Conservation (phyloP, 2,797 vertebrate genomes). For the Urophycis tenuis region DNA sequence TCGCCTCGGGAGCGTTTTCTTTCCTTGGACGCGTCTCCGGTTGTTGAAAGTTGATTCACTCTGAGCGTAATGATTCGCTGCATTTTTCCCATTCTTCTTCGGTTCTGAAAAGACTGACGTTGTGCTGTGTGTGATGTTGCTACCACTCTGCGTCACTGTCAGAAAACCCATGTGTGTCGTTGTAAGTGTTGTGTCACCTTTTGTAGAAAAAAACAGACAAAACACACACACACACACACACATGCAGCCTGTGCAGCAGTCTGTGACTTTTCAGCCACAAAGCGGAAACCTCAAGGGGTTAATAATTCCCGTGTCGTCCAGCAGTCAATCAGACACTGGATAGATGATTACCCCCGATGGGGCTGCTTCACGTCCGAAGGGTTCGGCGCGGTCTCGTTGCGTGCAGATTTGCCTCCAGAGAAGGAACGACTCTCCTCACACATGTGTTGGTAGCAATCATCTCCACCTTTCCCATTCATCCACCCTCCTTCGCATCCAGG, state of each 20-base stretch:
- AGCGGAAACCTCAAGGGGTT: constrained; percentile 29
- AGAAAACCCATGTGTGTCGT: constrained; percentile 14
- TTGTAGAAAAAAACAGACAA: constrained; percentile 12
- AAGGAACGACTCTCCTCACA: constrained; percentile 20
- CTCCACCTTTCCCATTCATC: constrained; percentile 38
- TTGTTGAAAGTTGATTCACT: not conserved
- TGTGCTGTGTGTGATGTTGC: not conserved
- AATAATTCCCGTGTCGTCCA: constrained; percentile 19
- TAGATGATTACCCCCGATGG: constrained; percentile 41
- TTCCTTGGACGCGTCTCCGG: not conserved
- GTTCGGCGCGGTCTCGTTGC: not conserved
- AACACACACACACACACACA: constrained; percentile 16
- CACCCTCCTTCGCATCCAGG: constrained; percentile 45
- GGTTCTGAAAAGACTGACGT: not conserved
- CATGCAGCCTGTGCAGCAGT: constrained; percentile 6
- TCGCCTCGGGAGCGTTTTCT: constrained; percentile 4
- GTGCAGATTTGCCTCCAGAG: constrained; percentile 8
- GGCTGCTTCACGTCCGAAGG: not conserved
- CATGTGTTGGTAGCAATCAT: constrained; percentile 22
- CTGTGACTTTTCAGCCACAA: constrained; percentile 16
- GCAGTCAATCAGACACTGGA: constrained; percentile 1
- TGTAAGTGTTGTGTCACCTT: constrained; percentile 15
- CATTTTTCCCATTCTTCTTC: not conserved
- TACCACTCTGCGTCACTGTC: not conserved
- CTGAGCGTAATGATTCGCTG: not conserved